Conservation (phyloP, 1,140 invertebrate genomes). For the Leptinotarsa defecta region DNA sequence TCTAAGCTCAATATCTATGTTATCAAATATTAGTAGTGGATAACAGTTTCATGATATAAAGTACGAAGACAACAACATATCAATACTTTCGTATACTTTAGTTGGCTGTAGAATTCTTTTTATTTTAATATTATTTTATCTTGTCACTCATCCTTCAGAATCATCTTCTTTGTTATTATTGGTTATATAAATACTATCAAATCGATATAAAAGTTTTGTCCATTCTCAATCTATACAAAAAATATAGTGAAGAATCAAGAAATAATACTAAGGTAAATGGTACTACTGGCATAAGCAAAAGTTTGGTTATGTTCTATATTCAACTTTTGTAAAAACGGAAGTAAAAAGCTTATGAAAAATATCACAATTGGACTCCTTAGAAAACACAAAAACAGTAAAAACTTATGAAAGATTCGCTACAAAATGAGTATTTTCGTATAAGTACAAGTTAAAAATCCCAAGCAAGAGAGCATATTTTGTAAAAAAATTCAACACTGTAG, state of each 20-base stretch:
- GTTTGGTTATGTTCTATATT: conserved; percentile 48
- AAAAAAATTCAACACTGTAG: conserved; percentile 18
- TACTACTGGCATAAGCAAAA: conserved; percentile 51
- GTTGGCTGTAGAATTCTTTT: neutral
- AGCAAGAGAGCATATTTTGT: conserved; percentile 23
- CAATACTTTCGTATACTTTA: neutral
- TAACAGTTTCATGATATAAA: too few species aligned
- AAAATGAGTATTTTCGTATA: conserved; percentile 33
- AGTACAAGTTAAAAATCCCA: conserved; percentile 29
- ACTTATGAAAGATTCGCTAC: conserved; percentile 29
- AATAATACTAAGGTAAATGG: conserved; percentile 43
- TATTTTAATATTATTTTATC: neutral
- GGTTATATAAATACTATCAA: neutral
- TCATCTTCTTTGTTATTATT: neutral
- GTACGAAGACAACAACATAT: too few species aligned
- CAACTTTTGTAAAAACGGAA: conserved; percentile 36
- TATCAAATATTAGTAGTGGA: too few species aligned
- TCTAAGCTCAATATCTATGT: too few species aligned
- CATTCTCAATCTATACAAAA: conserved; percentile 17
- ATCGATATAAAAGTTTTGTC: neutral
- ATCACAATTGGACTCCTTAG: conserved; percentile 34
- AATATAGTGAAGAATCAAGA: conserved; percentile 23
- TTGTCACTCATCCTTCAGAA: neutral
- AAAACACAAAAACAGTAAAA: conserved; percentile 28
- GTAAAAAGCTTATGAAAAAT: conserved; percentile 33